phyloP scores from a whole-genome alignment of 2,888 invertebrate species.

The Polia nebulosa region DNA sequence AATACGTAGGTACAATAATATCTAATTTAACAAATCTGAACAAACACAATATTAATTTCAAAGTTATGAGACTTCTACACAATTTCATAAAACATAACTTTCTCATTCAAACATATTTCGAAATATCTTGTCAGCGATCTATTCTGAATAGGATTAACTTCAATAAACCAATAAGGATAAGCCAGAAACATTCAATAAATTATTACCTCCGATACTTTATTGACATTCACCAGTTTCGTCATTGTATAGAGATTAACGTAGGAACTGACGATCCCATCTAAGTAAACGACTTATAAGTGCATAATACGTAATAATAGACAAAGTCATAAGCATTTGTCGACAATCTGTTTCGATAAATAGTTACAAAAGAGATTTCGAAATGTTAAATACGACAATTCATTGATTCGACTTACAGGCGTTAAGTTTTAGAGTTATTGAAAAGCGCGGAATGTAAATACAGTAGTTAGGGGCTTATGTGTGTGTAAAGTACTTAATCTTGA shows the following conservation, averaged over 20 bases:
- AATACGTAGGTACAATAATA: constrained; percentile 24
- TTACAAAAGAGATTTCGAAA: constrained; percentile 63
- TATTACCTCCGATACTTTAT: constrained; percentile 55
- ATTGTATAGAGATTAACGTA: constrained; percentile 48
- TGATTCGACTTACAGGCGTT: constrained; percentile 56
- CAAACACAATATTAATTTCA: constrained; percentile 30
- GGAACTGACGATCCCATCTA: constrained; percentile 59
- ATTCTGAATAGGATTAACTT: constrained; percentile 61
- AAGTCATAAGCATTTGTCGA: constrained; percentile 61
- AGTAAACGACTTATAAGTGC: constrained; percentile 55
- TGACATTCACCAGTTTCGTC: constrained; percentile 54
- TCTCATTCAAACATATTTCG: constrained; percentile 42
- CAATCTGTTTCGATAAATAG: constrained; percentile 59
- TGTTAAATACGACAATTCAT: constrained; percentile 64
- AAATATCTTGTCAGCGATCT: constrained; percentile 59
- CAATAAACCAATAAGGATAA: constrained; percentile 68
- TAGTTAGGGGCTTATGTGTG: constrained; percentile 24
- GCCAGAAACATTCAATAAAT: constrained; percentile 61
- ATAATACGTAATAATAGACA: constrained; percentile 43
- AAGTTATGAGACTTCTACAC: constrained; percentile 28
- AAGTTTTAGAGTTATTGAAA: constrained; percentile 52
- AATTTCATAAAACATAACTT: constrained; percentile 36
- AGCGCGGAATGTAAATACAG: constrained; percentile 30
- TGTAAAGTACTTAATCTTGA: constrained; percentile 24
- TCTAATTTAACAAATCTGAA: constrained; percentile 20